These are phyloP conservation scores for Auanema freiburgensis DNA, from an alignment of 2,888 invertebrate genomes.

Conservation along the genomic window DNA sequence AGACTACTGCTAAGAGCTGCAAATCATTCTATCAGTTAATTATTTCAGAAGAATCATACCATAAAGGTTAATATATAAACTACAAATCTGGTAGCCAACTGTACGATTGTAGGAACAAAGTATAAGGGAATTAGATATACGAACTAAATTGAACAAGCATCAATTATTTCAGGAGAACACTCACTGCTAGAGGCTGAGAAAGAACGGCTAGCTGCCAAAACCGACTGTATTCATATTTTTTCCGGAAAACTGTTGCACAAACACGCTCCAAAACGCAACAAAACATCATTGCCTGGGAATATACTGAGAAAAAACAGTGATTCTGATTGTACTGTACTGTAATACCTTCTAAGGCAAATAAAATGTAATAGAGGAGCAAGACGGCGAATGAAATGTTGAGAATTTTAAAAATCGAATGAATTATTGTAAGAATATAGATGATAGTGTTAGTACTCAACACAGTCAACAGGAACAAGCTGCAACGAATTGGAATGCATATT, in stretches of 20 bases:
- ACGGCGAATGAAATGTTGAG: background rate
- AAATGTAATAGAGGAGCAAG: background rate
- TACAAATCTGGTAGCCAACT: background rate
- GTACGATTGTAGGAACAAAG: background rate
- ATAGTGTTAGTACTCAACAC: background rate
- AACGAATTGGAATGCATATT: background rate
- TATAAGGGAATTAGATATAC: background rate
- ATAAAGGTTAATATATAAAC: background rate
- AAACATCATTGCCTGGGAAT: conserved; percentile 5
- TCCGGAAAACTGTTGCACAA: conserved; percentile 6
- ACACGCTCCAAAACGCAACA: conserved; percentile 11
- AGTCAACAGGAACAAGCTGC: background rate
- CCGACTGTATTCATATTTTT: conserved; percentile 6
- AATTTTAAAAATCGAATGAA: background rate
- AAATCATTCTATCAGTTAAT: too few species aligned
- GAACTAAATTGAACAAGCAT: background rate
- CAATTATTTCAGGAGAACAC: background rate
- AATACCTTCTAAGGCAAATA: background rate
- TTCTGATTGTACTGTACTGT: background rate
- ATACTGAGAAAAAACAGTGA: conserved; percentile 12
- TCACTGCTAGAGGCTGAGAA: conserved; percentile 7
- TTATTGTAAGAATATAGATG: conserved; percentile 4
- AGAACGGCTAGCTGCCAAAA: conserved; percentile 1
- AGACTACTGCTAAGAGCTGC: conserved; percentile 3
- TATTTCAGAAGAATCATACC: too few species aligned